These are phyloP conservation scores for Chondrilla cf. caribensis DNA, from an alignment of 37 sponge, comb jelly and placozoan genomes.

Conservation along the genomic window DNA sequence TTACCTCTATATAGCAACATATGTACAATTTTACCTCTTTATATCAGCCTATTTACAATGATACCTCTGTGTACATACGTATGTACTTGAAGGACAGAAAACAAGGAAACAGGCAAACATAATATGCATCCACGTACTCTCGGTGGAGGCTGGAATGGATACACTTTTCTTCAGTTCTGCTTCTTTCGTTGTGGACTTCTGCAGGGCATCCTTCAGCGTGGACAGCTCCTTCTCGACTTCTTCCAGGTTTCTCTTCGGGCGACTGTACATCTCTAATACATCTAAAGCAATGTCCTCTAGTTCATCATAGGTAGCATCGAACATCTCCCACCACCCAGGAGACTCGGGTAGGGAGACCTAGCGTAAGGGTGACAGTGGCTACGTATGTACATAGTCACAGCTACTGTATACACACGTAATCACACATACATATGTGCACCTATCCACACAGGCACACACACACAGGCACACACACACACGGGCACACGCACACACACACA, in stretches of 20 bases:
- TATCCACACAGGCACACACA: conserved; percentile 22
- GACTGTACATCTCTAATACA: conserved; percentile 53
- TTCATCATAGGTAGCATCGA: conserved; percentile 52
- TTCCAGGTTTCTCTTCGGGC: conserved; percentile 35
- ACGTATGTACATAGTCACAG: background rate
- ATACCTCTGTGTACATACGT: too few relatives aligned
- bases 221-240: conserved; percentile 63
- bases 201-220: conserved; percentile 29
- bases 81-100: too few relatives aligned
- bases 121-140: too few relatives aligned
- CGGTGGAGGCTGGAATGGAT: too few relatives aligned
- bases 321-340: conserved; percentile 91
- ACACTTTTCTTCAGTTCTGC: too few relatives aligned
- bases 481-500: too few relatives aligned
- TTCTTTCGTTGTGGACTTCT: background rate
- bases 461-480: conserved; percentile 2
- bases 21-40: too few relatives aligned
- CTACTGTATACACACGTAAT: conserved; percentile 37
- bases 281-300: conserved; percentile 58
- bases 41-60: too few relatives aligned
- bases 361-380: background rate
- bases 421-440: conserved; percentile 8
- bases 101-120: too few relatives aligned
- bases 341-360: conserved; percentile 81
- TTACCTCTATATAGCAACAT: too few relatives aligned